A percentile compares a stretch with the other conserved stretches of the same genome.
These are phyloP conservation scores for Xerus inauris DNA, from an alignment of 2,113 vertebrate species.

Conservation along the genomic window DNA sequence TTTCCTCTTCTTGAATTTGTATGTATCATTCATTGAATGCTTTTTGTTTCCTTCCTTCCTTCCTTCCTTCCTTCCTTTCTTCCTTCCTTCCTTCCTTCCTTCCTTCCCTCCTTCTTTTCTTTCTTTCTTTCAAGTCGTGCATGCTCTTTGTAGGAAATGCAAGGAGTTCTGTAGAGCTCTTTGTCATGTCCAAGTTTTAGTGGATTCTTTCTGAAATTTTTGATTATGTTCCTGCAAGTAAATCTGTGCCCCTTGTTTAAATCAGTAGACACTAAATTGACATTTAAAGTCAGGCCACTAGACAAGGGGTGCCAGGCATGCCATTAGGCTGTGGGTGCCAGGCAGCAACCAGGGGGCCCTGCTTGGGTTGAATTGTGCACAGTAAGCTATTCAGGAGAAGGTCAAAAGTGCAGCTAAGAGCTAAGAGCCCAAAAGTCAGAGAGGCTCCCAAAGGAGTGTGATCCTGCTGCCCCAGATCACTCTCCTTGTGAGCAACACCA, in stretches of 20 bases:
- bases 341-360: background rate
- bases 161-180: background rate
- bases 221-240: background rate
- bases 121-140: background rate
- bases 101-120: too few relatives aligned
- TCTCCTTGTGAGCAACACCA: background rate
- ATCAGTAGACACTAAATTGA: background rate
- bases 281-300: background rate
- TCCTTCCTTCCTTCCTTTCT: too few relatives aligned
- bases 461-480: background rate
- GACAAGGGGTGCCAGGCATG: background rate
- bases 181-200: background rate
- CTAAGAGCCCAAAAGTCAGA: slow-evolving; percentile 1
- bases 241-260: background rate
- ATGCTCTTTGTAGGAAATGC: background rate
- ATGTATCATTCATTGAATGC: background rate
- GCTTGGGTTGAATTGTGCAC: background rate
- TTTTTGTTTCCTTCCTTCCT: background rate
- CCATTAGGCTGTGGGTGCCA: background rate
- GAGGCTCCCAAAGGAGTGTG: background rate
- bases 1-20: background rate
- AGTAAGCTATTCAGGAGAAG: background rate
- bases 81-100: too few relatives aligned
- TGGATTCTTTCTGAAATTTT: background rate
- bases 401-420: slow-evolving; percentile 43